Evolutionary conservation across 2,888 invertebrate genomes (phyloP).

Genomic region (Chaitophorus viminalis): DNA sequence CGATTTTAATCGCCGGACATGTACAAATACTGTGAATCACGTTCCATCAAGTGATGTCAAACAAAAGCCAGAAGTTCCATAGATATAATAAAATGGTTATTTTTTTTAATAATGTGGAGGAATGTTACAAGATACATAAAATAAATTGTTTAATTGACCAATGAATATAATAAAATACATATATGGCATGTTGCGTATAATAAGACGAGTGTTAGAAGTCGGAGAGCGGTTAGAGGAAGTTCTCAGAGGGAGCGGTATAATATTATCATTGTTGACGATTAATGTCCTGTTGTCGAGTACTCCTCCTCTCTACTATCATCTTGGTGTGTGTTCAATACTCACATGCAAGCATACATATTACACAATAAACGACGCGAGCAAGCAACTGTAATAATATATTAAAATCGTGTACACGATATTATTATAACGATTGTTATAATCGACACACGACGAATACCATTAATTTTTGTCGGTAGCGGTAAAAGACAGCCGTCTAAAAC

Average conservation of each 20-base stretch:
- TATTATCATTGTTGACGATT: conserved; percentile 8
- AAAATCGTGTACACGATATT: background rate
- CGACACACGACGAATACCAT: conserved; percentile 7
- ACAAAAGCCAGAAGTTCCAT: background rate
- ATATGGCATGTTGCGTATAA: background rate
- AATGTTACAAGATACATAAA: conserved; percentile 6
- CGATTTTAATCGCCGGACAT: background rate
- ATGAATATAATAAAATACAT: conserved; percentile 16
- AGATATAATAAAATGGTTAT: background rate
- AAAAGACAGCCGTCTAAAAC: background rate
- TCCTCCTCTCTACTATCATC: background rate
- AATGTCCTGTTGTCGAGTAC: background rate
- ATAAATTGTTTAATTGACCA: conserved; percentile 46
- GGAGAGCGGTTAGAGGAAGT: background rate
- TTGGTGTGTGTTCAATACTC: too few relatives aligned
- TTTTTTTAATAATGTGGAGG: background rate
- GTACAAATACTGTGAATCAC: background rate
- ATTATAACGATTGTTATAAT: conserved; percentile 13
- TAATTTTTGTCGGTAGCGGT: conserved; percentile 38
- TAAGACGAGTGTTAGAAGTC: too few relatives aligned
- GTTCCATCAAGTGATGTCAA: background rate
- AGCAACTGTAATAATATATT: background rate
- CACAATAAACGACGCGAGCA: background rate
- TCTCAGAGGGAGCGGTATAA: background rate
- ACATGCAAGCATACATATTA: background rate